A percentile compares a stretch with the other conserved stretches of the same genome.
Conservation (phyloP, 2,113 vertebrate genomes). For the Indicator indicator region DNA sequence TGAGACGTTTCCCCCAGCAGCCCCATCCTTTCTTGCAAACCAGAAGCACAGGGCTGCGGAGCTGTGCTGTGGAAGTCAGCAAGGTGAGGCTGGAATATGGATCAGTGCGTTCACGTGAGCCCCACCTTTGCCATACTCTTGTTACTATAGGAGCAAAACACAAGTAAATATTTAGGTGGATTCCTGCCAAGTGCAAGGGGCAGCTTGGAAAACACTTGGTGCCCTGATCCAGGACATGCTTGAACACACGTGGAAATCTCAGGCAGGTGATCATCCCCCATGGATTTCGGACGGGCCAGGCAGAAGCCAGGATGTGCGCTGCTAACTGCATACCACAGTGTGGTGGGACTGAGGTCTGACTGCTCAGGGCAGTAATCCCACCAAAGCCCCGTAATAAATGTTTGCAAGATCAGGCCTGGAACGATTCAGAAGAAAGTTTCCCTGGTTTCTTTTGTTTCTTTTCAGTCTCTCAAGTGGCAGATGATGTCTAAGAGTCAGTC, state of each 20-base stretch:
- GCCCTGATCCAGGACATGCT: background rate
- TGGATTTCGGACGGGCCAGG: background rate
- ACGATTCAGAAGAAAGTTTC: conserved; percentile 32
- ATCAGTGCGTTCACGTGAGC: background rate
- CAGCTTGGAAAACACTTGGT: background rate
- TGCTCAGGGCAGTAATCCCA: conserved; percentile 15
- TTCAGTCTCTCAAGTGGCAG: background rate
- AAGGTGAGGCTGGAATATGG: fast-evolving
- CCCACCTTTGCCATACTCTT: background rate
- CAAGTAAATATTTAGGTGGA: conserved; percentile 39
- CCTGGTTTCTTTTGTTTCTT: conserved; percentile 34
- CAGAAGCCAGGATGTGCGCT: background rate
- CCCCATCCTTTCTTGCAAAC: background rate
- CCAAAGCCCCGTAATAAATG: background rate
- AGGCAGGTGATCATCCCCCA: background rate
- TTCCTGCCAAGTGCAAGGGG: conserved; percentile 16
- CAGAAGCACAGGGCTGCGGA: fast-evolving
- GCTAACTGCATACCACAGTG: background rate
- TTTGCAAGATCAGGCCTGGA: conserved; percentile 22
- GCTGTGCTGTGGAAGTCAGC: background rate
- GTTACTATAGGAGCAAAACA: conserved; percentile 62
- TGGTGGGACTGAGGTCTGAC: background rate
- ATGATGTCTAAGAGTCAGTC: background rate
- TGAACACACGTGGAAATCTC: background rate
- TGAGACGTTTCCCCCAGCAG: background rate